Percentiles rank a stretch among this genome's conserved stretches.
Conservation (phyloP, 2,797 vertebrate genomes). For the Eleutherodactylus coqui region DNA sequence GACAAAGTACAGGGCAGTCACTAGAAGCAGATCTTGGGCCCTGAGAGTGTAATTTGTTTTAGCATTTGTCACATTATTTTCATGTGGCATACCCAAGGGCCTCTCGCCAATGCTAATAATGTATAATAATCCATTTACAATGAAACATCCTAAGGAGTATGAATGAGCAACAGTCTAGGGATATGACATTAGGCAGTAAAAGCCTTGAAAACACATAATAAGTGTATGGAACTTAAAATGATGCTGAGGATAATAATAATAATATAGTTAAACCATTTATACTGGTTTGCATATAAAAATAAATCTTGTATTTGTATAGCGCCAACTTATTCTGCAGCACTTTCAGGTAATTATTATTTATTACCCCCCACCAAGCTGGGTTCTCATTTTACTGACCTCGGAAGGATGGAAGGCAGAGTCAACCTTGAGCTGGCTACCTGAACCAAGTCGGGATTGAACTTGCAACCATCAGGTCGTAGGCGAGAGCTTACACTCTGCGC, state of each 20-base stretch:
- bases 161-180: not conserved
- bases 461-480: no score
- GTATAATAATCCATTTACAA: constrained; percentile 20
- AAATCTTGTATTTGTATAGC: no score
- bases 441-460: no score
- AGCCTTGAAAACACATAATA: not conserved
- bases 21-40: not conserved
- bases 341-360: no score
- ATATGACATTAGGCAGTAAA: not conserved
- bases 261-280: not conserved
- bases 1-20: constrained; percentile 10
- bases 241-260: not conserved
- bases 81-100: not conserved
- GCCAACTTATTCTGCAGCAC: no score
- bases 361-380: no score
- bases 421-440: no score
- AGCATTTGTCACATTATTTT: constrained; percentile 23
- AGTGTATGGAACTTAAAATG: not conserved
- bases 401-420: no score
- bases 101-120: constrained; percentile 20
- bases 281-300: not conserved
- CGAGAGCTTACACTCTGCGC: no score
- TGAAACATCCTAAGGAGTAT: not conserved
- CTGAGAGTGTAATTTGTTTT: constrained; percentile 21
- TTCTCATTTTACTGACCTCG: no score